phyloP scores from a whole-genome alignment of 2,797 vertebrate species.

The Bryconaethiops microstoma region DNA sequence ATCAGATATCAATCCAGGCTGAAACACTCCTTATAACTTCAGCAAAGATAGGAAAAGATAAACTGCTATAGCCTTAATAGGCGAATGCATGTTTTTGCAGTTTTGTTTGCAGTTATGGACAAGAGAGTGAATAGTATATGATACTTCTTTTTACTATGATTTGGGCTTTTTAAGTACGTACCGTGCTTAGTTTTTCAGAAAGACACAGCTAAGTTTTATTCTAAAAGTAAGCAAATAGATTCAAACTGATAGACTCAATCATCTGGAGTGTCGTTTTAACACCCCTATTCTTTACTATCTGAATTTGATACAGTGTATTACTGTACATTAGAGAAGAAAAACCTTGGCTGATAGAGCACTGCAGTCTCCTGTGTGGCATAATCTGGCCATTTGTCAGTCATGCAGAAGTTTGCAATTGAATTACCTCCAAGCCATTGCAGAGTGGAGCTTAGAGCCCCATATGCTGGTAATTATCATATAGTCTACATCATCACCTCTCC shows the following conservation, averaged over 20 bases:
- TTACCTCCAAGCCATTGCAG: constrained; percentile 20
- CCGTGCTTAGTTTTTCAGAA: background rate
- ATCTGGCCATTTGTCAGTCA: constrained; percentile 23
- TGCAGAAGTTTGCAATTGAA: constrained; percentile 20
- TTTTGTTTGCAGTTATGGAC: no score
- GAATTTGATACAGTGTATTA: constrained; percentile 12
- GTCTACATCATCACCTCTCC: constrained; percentile 44
- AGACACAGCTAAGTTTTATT: background rate
- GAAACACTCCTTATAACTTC: background rate
- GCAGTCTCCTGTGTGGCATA: constrained; percentile 13
- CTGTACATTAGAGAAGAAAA: constrained; percentile 2
- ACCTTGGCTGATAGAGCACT: background rate
- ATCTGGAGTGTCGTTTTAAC: background rate
- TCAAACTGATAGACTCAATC: background rate
- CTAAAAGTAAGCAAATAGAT: background rate
- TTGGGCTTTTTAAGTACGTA: background rate
- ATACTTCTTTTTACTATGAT: background rate
- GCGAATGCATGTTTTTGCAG: background rate
- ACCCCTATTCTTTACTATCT: background rate
- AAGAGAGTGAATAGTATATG: no score
- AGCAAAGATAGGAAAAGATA: background rate
- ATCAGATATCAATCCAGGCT: background rate
- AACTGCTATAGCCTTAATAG: background rate
- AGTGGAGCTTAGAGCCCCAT: constrained; percentile 33
- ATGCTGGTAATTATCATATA: constrained; percentile 67